A percentile compares a stretch with the other conserved stretches of the same genome.
Evolutionary conservation across 2,797 vertebrate genomes (phyloP).

Genomic region (Mastacembelus armatus): DNA sequence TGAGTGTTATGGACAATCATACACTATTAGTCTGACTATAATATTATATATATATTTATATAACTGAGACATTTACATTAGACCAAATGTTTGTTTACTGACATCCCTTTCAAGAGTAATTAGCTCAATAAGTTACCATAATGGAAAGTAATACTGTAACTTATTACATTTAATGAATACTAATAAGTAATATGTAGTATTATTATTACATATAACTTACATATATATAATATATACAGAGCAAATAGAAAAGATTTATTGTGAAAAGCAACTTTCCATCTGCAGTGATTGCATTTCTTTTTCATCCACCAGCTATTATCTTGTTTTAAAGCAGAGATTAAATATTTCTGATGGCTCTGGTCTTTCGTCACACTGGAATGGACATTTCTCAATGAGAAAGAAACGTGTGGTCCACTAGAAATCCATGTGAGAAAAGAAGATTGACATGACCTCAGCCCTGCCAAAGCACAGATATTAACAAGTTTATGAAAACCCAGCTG

Average conservation of each 20-base stretch:
- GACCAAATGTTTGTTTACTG: too few relatives aligned
- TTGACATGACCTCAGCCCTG: not conserved
- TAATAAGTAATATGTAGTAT: too few relatives aligned
- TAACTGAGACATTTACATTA: too few relatives aligned
- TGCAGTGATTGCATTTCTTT: not conserved
- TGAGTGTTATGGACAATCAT: too few relatives aligned
- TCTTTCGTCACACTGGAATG: not conserved
- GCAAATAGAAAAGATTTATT: not conserved
- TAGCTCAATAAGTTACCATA: too few relatives aligned
- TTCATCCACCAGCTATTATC: not conserved
- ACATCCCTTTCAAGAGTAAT: too few relatives aligned
- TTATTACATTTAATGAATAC: too few relatives aligned
- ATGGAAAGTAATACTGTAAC: too few relatives aligned
- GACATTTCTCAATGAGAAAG: not conserved
- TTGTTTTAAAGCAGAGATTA: not conserved
- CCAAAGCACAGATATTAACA: not conserved
- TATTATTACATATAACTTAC: too few relatives aligned
- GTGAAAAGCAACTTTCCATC: not conserved
- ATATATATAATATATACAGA: too few relatives aligned
- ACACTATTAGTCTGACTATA: too few relatives aligned
- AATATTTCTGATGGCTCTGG: not conserved
- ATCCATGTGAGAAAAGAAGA: not conserved
- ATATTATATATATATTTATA: too few relatives aligned
- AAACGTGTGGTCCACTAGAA: not conserved
- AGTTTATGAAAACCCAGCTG: not conserved